These are phyloP conservation scores for Jaculus jaculus DNA, from an alignment of 2,113 vertebrate species.

Conservation along the genomic window DNA sequence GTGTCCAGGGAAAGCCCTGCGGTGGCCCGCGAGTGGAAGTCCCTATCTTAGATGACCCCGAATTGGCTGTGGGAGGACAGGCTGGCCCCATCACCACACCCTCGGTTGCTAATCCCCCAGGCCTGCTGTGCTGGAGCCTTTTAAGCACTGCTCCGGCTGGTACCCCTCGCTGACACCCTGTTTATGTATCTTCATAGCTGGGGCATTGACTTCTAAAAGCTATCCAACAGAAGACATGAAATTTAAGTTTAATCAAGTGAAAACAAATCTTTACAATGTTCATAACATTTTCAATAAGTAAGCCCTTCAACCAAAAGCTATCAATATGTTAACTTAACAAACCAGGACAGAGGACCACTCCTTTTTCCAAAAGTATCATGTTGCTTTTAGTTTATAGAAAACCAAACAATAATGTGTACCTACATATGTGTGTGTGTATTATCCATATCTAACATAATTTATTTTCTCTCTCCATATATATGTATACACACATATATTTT, in stretches of 20 bases:
- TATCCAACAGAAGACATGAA: not conserved
- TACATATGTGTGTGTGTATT: no score
- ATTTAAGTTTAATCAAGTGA: slow-evolving; percentile 9
- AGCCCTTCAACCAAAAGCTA: slow-evolving; percentile 16
- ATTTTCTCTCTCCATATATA: no score
- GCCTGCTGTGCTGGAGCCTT: not conserved
- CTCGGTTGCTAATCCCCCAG: not conserved
- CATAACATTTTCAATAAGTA: not conserved
- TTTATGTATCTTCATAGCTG: not conserved
- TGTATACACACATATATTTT: no score
- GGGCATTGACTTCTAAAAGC: not conserved
- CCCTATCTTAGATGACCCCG: not conserved
- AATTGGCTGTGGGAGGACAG: no score
- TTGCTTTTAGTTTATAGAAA: slow-evolving; percentile 22
- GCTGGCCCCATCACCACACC: accelerated
- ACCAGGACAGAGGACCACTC: not conserved
- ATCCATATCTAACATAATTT: no score
- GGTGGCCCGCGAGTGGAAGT: accelerated
- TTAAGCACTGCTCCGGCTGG: not conserved
- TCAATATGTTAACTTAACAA: not conserved
- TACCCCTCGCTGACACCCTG: not conserved
- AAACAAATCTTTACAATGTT: not conserved
- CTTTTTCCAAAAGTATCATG: not conserved
- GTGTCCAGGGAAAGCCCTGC: not conserved
- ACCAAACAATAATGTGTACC: not conserved